Evolutionary conservation across 2,797 vertebrate species (phyloP).

Genomic region (Pangasius macronema): DNA sequence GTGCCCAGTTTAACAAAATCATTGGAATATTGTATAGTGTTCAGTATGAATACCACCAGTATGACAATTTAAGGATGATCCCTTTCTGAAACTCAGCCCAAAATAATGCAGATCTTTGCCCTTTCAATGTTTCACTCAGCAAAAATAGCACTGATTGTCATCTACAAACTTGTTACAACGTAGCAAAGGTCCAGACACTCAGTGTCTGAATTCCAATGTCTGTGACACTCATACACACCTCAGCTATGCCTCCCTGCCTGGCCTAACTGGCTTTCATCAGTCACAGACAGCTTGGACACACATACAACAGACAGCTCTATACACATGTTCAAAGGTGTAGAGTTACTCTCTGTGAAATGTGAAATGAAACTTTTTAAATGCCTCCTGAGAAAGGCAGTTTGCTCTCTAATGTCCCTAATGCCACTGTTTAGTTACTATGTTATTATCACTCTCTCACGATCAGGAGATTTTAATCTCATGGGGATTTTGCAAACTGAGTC

Average conservation of each 20-base stretch:
- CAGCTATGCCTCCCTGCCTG: conserved; percentile 50
- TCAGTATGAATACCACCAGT: background rate
- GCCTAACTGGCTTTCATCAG: conserved; percentile 16
- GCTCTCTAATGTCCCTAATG: background rate
- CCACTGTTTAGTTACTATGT: background rate
- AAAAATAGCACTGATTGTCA: background rate
- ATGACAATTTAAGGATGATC: background rate
- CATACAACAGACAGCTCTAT: background rate
- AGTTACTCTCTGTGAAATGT: background rate
- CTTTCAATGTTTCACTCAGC: background rate
- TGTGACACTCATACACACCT: conserved; percentile 52
- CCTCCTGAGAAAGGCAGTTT: background rate
- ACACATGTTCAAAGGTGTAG: background rate
- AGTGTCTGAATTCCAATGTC: conserved; percentile 41
- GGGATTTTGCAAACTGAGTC: background rate
- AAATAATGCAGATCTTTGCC: background rate
- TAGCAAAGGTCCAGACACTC: conserved; percentile 57
- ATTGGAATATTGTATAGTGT: background rate
- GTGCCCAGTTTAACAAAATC: background rate
- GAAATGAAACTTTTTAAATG: background rate
- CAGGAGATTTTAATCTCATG: background rate
- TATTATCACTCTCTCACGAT: background rate
- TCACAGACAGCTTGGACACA: background rate
- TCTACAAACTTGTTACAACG: conserved; percentile 13
- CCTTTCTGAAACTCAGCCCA: background rate